phyloP scores from a whole-genome alignment of 2,113 vertebrate genomes.

The Gasterosteus aculeatus region DNA sequence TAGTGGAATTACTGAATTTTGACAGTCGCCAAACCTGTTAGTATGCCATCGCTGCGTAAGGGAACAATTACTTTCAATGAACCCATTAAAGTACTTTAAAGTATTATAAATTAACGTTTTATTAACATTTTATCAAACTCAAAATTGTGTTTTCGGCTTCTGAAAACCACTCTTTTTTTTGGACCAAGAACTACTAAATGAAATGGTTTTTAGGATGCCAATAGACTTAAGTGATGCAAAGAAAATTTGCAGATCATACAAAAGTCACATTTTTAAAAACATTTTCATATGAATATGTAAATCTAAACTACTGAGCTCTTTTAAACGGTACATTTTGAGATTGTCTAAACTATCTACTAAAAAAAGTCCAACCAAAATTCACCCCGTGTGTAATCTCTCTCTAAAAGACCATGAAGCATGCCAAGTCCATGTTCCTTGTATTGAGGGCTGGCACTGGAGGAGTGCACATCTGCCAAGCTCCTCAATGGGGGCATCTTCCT shows the following conservation, averaged over 20 bases:
- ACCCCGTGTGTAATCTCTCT: constrained; percentile 8
- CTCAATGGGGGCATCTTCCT: constrained; percentile 24
- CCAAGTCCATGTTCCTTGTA: constrained; percentile 43
- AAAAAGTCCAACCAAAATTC: constrained; percentile 1
- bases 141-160: neutral
- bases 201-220: neutral
- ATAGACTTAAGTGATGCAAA: neutral
- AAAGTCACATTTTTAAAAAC: neutral
- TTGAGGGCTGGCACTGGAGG: constrained; percentile 30
- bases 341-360: constrained; percentile 2
- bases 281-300: neutral
- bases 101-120: neutral
- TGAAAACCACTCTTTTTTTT: neutral
- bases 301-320: neutral
- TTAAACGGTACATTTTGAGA: neutral
- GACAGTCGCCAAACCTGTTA: neutral
- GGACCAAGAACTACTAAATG: neutral
- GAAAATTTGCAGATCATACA: neutral
- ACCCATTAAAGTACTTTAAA: neutral
- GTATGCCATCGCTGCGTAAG: neutral
- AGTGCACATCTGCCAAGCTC: constrained; percentile 39
- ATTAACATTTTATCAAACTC: neutral
- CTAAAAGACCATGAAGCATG: constrained; percentile 28
- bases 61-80: no score
- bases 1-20: neutral